A percentile compares a stretch with the other conserved stretches of the same genome.
phyloP scores from a whole-genome alignment of 2,113 vertebrate genomes.

The Calyptommatus sinebrachiatus region DNA sequence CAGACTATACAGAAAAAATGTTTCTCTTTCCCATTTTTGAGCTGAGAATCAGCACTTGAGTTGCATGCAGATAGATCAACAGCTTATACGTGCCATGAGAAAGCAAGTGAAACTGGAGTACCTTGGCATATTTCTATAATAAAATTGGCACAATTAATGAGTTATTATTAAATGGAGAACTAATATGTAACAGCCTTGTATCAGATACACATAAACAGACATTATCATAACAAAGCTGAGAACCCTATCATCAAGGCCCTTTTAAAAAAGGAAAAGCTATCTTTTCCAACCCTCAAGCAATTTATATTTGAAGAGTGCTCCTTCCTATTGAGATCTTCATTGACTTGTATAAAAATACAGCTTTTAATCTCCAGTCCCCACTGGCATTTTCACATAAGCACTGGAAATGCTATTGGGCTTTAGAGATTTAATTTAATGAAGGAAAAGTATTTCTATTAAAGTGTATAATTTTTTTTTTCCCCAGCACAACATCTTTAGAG shows the following conservation, averaged over 20 bases:
- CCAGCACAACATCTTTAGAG: conserved; percentile 65
- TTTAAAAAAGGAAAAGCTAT: conserved; percentile 49
- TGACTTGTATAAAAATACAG: conserved; percentile 78
- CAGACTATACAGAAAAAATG: neutral
- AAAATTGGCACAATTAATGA: conserved; percentile 62
- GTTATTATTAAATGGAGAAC: conserved; percentile 57
- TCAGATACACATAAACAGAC: conserved; percentile 63
- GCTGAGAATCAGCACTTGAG: conserved; percentile 26
- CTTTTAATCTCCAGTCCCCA: conserved; percentile 83
- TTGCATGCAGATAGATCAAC: conserved; percentile 51
- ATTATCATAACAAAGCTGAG: conserved; percentile 58
- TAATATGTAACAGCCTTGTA: conserved; percentile 59
- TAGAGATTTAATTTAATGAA: conserved; percentile 83
- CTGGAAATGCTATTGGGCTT: conserved; percentile 81
- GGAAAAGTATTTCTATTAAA: conserved; percentile 82
- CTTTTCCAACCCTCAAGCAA: conserved; percentile 61
- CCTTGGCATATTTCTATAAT: conserved; percentile 51
- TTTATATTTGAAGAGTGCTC: conserved; percentile 74
- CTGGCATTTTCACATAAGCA: conserved; percentile 80
- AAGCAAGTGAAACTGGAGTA: conserved; percentile 54
- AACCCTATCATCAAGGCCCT: conserved; percentile 51
- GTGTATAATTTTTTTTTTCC: conserved; percentile 56
- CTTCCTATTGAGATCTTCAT: conserved; percentile 80
- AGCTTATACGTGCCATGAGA: conserved; percentile 56
- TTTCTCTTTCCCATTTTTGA: conserved; percentile 37